Evolutionary conservation across 2,113 vertebrate species (phyloP).

Genomic region (Climacteris rufus): DNA sequence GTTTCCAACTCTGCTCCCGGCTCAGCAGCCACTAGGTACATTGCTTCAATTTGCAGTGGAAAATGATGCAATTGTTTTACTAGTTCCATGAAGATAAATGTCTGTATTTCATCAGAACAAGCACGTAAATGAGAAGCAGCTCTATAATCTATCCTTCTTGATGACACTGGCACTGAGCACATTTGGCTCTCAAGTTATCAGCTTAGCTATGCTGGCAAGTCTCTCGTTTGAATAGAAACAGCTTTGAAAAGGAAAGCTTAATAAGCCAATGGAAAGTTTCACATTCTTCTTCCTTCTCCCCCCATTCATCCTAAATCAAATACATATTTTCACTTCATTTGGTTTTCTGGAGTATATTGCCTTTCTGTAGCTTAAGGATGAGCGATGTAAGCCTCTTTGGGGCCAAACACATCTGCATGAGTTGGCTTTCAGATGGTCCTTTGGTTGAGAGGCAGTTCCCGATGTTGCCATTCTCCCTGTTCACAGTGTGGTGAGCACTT

Average conservation of each 20-base stretch:
- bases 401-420: background rate
- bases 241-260: slow-evolving; percentile 8
- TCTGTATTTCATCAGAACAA: slow-evolving; percentile 59
- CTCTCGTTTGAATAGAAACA: slow-evolving; percentile 3
- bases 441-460: background rate
- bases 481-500: background rate
- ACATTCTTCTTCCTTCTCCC: background rate
- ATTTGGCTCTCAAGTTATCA: slow-evolving; percentile 29
- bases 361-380: background rate
- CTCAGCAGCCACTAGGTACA: background rate
- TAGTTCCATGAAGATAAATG: slow-evolving; percentile 41
- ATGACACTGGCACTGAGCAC: slow-evolving; percentile 34
- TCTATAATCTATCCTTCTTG: slow-evolving; percentile 32
- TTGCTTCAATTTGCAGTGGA: slow-evolving; percentile 49
- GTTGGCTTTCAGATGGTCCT: background rate
- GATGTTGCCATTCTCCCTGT: background rate
- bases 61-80: slow-evolving; percentile 60
- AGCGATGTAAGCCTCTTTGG: background rate
- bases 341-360: background rate
- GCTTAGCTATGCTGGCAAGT: background rate
- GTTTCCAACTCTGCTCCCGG: background rate
- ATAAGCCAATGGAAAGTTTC: slow-evolving; percentile 5
- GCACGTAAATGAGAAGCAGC: slow-evolving; percentile 34
- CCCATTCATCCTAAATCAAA: background rate
- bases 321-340: background rate